A percentile compares a stretch with the other conserved stretches of the same genome.
phyloP scores from a whole-genome alignment of 2,888 invertebrate genomes.

The Meghimatium bilineatum region DNA sequence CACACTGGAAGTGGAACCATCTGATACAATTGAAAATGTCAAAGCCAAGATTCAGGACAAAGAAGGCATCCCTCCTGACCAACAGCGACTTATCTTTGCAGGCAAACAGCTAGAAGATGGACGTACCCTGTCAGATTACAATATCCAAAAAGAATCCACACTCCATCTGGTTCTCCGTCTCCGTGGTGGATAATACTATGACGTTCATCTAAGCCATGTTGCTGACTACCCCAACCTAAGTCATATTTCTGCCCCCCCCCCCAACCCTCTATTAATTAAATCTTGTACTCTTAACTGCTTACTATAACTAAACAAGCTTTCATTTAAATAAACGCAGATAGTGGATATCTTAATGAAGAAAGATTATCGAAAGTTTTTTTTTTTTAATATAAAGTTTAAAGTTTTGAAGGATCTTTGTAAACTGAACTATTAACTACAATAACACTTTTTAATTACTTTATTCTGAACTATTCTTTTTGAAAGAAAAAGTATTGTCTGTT shows the following conservation, averaged over 20 bases:
- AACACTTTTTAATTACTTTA: too few species aligned
- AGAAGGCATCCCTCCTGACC: conserved; percentile 81
- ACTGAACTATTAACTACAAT: too few species aligned
- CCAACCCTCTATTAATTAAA: not conserved
- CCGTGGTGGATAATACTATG: conserved; percentile 34
- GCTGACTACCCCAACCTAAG: too few species aligned
- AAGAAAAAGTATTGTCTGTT: not conserved
- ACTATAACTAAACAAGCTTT: not conserved
- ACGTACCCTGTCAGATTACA: not conserved
- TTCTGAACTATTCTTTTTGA: not conserved
- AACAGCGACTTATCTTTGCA: too few species aligned
- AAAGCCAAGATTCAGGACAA: conserved; percentile 79
- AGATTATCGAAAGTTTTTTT: too few species aligned
- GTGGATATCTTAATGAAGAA: not conserved
- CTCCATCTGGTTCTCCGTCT: conserved; percentile 46
- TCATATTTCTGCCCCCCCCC: too few species aligned
- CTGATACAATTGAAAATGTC: conserved; percentile 95
- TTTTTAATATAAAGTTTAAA: too few species aligned
- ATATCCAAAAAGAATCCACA: conserved; percentile 17
- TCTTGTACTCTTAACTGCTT: not conserved
- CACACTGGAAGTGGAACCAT: conserved; percentile 82
- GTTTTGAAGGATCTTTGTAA: too few species aligned
- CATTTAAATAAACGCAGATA: not conserved
- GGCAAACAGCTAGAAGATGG: too few species aligned
- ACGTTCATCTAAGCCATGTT: conserved; percentile 1